Conservation (phyloP, 2,113 vertebrate species). For the Butorides virescens region DNA sequence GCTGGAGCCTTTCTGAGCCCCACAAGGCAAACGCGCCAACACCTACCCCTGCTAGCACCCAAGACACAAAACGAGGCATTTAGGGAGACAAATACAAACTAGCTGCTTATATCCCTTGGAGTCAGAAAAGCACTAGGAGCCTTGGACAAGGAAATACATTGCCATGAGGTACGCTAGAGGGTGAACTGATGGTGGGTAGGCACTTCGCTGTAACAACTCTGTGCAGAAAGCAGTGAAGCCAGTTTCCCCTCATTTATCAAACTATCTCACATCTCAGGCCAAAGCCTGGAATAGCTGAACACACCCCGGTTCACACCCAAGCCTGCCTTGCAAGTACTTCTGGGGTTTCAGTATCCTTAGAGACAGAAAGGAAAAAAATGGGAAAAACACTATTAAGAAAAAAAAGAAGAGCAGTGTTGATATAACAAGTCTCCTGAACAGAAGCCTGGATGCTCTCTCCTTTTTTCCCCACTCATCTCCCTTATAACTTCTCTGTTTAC, state of each 20-base stretch:
- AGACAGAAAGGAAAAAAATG: neutral
- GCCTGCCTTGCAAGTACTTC: neutral
- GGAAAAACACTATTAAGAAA: neutral
- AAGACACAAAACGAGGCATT: neutral
- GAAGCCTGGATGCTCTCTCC: neutral
- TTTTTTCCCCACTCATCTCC: neutral
- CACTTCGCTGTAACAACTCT: neutral
- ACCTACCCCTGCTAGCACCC: neutral
- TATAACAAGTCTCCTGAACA: neutral
- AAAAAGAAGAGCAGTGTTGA: neutral
- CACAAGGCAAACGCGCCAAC: neutral
- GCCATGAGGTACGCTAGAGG: neutral
- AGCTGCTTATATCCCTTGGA: neutral
- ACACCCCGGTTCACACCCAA: neutral
- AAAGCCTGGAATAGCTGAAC: neutral
- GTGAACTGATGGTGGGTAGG: neutral
- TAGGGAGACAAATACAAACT: neutral
- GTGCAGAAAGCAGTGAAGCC: neutral
- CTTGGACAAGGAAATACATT: neutral
- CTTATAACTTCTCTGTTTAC: neutral
- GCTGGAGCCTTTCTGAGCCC: neutral
- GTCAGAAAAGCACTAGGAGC: neutral
- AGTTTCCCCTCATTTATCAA: neutral
- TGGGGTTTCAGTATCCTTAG: neutral
- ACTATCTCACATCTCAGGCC: neutral